Evolutionary conservation across 1,140 invertebrate genomes (phyloP), one percentile per base, ranked within the genome.

Genomic region (Andrena cerasifolii): DNA sequence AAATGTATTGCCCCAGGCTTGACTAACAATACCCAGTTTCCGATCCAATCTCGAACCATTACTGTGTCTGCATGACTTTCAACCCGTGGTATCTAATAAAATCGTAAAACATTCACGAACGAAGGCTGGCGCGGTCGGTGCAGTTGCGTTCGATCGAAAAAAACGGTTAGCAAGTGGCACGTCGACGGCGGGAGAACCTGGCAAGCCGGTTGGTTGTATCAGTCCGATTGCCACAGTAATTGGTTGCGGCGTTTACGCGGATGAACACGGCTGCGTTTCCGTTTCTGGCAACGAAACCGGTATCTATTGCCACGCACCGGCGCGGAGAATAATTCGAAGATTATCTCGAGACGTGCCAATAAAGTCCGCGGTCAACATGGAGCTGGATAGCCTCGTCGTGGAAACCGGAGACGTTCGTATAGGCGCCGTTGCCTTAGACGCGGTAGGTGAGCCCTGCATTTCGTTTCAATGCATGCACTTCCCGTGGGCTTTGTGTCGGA

Each of bases 171-270:
- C 79, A 6, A 80, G 77, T 47, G 87, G 86, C 5, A 84, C 83
- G 1, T 85, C 86, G 1, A 87, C 84, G 4, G 78, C 78, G 5
- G 78, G 82, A 56, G 54, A 85, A 51, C 33, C 67, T 3, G 65
- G 78, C 0, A 85, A 86, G 7, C 65, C 75, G 3, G 36, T 76
- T 12, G 79, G 76, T 33, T 66, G 33, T 1, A 43, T 88, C 4
- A 86, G 74, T 18, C 68, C 87, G 12, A 71, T 61, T 7, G 82
- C 82, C 10, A 85, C 86, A 0, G 78, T 84, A 2, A 61, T 85
- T 61, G 88, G 87, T 33, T 87, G 86, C 40, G 87, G 87, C 10
- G 85, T 89, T 61, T 88, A 81, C 5, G 81, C 82, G 0, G 61
- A 86, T 26, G 58, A 79, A 26, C 24, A 59, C 40, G 77, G 80